These are phyloP conservation scores for Heteractis magnifica DNA, from an alignment of 92 coral and sea anemone genomes.

Conservation along the genomic window DNA sequence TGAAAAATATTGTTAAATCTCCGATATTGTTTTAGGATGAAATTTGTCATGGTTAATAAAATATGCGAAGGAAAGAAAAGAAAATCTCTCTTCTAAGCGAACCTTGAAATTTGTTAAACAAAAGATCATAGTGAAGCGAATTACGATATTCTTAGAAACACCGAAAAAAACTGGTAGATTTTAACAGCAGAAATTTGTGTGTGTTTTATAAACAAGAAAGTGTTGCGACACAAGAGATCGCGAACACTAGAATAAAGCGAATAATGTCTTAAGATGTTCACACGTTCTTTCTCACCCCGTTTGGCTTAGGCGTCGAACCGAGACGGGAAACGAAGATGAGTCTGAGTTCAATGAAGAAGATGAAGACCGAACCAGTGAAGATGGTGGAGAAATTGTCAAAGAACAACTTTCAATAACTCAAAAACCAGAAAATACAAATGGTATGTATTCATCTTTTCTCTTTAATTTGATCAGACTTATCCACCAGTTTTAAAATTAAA, in stretches of 20 bases:
- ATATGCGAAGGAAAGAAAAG: too few relatives aligned
- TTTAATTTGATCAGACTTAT: too few relatives aligned
- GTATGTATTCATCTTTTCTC: not conserved
- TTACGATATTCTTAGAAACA: not conserved
- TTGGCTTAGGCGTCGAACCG: conserved; percentile 31
- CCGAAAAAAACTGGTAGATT: not conserved
- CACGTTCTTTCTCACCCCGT: not conserved
- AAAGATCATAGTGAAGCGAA: too few relatives aligned
- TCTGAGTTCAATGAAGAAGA: conserved; percentile 59
- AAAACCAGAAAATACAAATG: conserved; percentile 15
- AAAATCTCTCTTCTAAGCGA: too few relatives aligned
- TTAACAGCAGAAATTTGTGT: not conserved
- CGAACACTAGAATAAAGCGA: not conserved
- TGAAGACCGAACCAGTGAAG: conserved; percentile 52
- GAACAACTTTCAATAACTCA: conserved; percentile 6
- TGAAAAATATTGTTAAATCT: too few relatives aligned
- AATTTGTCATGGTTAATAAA: too few relatives aligned
- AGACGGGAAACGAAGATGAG: conserved; percentile 61
- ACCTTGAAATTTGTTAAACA: too few relatives aligned
- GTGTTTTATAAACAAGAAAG: not conserved
- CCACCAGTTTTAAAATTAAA: not conserved
- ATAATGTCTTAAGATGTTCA: not conserved
- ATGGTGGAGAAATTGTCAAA: conserved; percentile 27
- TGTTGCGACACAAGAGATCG: not conserved
- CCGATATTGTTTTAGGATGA: too few relatives aligned